Percentiles rank a stretch among this genome's conserved stretches.
Evolutionary conservation across 2,888 invertebrate species (phyloP).

Genomic region (Graphium colonna): DNA sequence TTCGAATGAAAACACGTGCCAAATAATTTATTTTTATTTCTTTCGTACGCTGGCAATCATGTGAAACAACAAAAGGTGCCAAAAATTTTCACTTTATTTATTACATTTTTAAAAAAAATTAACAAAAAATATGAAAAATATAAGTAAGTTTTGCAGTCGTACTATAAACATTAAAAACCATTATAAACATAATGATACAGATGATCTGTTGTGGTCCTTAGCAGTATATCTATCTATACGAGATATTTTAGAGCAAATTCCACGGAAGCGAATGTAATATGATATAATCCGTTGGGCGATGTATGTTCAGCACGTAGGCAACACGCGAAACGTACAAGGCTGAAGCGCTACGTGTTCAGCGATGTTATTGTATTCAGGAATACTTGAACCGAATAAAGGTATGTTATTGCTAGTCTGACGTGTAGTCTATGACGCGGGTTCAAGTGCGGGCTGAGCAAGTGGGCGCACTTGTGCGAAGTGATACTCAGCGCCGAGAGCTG

Average conservation of each 20-base stretch:
- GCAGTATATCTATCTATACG: not conserved
- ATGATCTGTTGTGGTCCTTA: too few species aligned
- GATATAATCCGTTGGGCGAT: slow-evolving; percentile 17
- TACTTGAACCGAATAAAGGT: slow-evolving; percentile 23
- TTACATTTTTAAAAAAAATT: too few species aligned
- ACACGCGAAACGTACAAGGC: slow-evolving; percentile 18
- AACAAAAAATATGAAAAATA: too few species aligned
- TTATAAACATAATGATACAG: not conserved
- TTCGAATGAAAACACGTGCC: too few species aligned
- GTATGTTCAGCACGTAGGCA: slow-evolving; percentile 21
- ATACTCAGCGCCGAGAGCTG: slow-evolving; percentile 31
- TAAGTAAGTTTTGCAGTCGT: too few species aligned
- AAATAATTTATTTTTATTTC: too few species aligned
- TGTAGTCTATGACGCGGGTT: slow-evolving; percentile 24
- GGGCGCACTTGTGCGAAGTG: slow-evolving; percentile 33
- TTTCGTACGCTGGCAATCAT: too few species aligned
- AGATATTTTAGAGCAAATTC: slow-evolving; percentile 10
- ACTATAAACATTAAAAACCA: not conserved
- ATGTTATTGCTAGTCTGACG: slow-evolving; percentile 22
- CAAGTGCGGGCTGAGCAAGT: slow-evolving; percentile 20
- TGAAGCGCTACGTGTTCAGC: slow-evolving; percentile 20
- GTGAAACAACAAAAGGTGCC: too few species aligned
- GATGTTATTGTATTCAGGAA: slow-evolving; percentile 23
- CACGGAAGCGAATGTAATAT: slow-evolving; percentile 18
- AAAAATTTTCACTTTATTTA: too few species aligned